phyloP scores from a whole-genome alignment of 2,113 vertebrate genomes.

The Neogobius melanostomus region DNA sequence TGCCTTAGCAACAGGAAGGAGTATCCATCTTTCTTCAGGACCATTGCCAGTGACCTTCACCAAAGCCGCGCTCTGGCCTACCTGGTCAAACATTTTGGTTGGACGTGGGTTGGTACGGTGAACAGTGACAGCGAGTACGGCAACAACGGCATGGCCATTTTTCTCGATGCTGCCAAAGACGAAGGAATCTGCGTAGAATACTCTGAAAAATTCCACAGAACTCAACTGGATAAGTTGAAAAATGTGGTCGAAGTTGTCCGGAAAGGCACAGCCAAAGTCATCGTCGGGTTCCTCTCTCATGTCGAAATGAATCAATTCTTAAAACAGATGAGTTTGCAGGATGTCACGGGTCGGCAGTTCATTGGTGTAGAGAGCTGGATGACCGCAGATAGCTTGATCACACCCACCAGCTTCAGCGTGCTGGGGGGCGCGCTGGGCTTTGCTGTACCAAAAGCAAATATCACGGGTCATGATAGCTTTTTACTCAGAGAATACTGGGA shows the following conservation, averaged over 20 bases:
- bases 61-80: slow-evolving; percentile 68
- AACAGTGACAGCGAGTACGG: slow-evolving; percentile 77
- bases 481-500: slow-evolving; percentile 67
- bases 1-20: slow-evolving; percentile 71
- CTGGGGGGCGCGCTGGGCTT: slow-evolving; percentile 73
- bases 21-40: slow-evolving; percentile 73
- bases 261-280: slow-evolving; percentile 65
- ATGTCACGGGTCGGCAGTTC: slow-evolving; percentile 73
- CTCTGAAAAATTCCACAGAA: slow-evolving; percentile 65
- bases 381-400: slow-evolving; percentile 65
- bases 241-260: slow-evolving; percentile 70
- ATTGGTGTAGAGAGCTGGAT: slow-evolving; percentile 78
- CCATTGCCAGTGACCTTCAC: slow-evolving; percentile 74
- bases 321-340: slow-evolving; percentile 64
- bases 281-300: slow-evolving; percentile 71
- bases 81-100: slow-evolving; percentile 75
- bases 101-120: slow-evolving; percentile 76
- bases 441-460: slow-evolving; percentile 67
- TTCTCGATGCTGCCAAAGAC: slow-evolving; percentile 62
- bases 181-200: slow-evolving; percentile 76
- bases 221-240: slow-evolving; percentile 60
- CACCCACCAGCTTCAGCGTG: slow-evolving; percentile 62
- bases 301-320: slow-evolving; percentile 73
- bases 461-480: slow-evolving; percentile 64
- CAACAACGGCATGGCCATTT: slow-evolving; percentile 77